Conservation (phyloP, 2,797 vertebrate species). For the Pseudochirops cupreus region DNA sequence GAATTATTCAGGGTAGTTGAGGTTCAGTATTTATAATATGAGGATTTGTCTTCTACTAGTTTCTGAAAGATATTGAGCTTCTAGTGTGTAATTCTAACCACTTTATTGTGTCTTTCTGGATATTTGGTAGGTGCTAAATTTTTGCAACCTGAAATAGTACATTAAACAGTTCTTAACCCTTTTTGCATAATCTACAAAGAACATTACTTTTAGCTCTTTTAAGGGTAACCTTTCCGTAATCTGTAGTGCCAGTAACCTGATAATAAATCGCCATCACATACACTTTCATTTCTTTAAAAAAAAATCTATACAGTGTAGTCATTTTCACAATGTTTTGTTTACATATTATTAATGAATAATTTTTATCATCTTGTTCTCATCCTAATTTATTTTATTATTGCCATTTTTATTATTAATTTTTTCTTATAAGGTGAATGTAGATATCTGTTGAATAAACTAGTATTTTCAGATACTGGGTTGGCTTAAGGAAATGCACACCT, state of each 20-base stretch:
- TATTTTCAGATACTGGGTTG: slow-evolving; percentile 52
- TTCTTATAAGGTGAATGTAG: background rate
- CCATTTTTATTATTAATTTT: background rate
- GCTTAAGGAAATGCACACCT: slow-evolving; percentile 66
- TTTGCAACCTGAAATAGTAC: background rate
- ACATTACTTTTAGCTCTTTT: background rate
- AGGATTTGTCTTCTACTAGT: background rate
- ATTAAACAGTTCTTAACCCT: background rate
- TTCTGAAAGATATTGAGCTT: background rate
- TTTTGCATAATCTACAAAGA: background rate
- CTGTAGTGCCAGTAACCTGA: background rate
- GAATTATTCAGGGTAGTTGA: background rate
- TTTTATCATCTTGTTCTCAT: background rate
- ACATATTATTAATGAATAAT: background rate
- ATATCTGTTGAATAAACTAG: background rate
- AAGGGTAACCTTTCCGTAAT: background rate
- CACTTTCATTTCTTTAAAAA: background rate
- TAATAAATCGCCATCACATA: background rate
- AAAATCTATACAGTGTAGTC: background rate
- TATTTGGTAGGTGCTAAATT: background rate
- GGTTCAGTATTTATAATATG: background rate
- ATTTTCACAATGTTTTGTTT: background rate
- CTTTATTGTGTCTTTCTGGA: background rate
- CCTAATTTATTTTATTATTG: background rate
- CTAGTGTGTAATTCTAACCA: background rate